A percentile compares a stretch with the other conserved stretches of the same genome.
Conservation (phyloP, 2,888 invertebrate species). For the Leptodirus hochenwartii region DNA sequence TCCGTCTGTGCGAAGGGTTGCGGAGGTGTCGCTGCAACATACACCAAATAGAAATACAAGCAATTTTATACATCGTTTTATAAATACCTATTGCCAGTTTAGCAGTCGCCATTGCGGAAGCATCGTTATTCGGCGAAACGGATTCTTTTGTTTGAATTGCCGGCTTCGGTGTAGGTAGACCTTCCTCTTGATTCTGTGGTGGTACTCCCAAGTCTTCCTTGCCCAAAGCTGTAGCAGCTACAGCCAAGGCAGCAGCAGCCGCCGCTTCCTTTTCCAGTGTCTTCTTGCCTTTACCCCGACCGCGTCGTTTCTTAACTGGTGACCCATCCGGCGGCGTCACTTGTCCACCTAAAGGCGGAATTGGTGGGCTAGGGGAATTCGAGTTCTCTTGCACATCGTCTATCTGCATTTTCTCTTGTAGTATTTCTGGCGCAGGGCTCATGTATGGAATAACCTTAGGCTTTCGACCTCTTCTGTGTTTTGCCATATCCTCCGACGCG, state of each 20-base stretch:
- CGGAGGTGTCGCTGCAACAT: slow-evolving; percentile 29
- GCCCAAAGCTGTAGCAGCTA: slow-evolving; percentile 27
- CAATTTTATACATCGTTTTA: slow-evolving; percentile 17
- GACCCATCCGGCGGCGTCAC: slow-evolving; percentile 17
- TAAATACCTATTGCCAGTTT: slow-evolving; percentile 20
- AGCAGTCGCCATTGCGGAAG: no score
- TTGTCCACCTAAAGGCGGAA: slow-evolving; percentile 14
- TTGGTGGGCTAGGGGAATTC: slow-evolving; percentile 10
- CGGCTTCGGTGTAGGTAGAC: no score
- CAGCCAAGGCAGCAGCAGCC: slow-evolving; percentile 29
- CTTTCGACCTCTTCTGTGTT: slow-evolving; percentile 21
- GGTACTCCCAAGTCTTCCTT: slow-evolving; percentile 20
- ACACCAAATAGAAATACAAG: no score
- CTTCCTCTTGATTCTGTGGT: no score
- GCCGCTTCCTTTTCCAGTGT: slow-evolving; percentile 28
- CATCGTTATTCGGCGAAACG: slow-evolving; percentile 14
- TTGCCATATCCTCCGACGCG: slow-evolving; percentile 10
- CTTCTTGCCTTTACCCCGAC: slow-evolving; percentile 28
- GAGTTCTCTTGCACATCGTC: no score
- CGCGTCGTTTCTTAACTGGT: slow-evolving; percentile 25
- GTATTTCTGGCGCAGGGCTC: no score
- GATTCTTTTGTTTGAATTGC: no score
- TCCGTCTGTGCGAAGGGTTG: slow-evolving; percentile 32
- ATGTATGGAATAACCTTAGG: neutral
- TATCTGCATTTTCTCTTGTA: no score